phyloP scores from a whole-genome alignment of 1,140 invertebrate species.

The Zaprionus africanus region DNA sequence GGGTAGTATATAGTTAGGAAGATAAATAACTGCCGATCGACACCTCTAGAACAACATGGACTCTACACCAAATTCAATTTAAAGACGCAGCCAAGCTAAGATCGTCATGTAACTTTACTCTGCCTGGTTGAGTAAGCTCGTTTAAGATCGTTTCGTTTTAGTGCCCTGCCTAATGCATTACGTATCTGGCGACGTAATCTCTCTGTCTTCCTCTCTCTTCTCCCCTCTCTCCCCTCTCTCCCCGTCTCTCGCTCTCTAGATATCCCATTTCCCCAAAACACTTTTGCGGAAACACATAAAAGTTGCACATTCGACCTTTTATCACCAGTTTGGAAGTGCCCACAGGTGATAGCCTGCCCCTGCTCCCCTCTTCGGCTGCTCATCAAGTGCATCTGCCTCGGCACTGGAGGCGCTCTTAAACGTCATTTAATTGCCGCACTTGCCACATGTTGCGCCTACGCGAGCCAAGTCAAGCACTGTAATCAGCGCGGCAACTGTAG shows the following conservation, averaged over 20 bases:
- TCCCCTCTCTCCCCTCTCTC: not conserved
- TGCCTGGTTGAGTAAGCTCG: too few relatives aligned
- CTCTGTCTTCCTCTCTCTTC: not conserved
- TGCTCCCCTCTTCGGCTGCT: not conserved
- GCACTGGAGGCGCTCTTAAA: constrained; percentile 24
- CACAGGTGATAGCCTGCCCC: too few relatives aligned
- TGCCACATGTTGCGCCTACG: constrained; percentile 52
- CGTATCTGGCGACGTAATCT: not conserved
- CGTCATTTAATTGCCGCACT: constrained; percentile 66
- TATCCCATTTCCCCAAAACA: constrained; percentile 1
- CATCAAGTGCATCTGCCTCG: not conserved
- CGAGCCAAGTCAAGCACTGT: constrained; percentile 29
- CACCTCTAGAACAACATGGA: not conserved
- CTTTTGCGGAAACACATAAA: not conserved
- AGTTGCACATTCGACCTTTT: not conserved
- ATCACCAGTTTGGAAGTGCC: not conserved
- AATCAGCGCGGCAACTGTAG: constrained; percentile 22
- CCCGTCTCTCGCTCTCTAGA: not conserved
- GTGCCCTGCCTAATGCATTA: not conserved
- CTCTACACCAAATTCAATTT: not conserved
- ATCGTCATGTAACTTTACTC: not conserved
- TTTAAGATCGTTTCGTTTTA: constrained; percentile 1
- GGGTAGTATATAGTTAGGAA: too few relatives aligned
- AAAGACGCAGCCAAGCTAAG: not conserved
- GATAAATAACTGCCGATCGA: too few relatives aligned